These are phyloP conservation scores for Lycocerus yunnanus DNA, from an alignment of 2,888 invertebrate genomes.

Conservation along the genomic window DNA sequence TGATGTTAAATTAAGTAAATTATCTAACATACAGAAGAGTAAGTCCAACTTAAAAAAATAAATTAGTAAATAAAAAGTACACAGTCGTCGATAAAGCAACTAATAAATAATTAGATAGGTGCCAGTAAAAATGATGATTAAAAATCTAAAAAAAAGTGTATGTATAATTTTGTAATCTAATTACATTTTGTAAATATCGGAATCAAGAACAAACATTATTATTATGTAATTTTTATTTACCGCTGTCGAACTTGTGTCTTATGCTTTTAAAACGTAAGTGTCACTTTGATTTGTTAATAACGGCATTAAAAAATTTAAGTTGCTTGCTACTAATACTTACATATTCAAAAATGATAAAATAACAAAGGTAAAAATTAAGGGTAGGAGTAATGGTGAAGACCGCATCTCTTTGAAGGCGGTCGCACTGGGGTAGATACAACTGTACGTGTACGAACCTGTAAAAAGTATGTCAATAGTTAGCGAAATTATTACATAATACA, in stretches of 20 bases:
- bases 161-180: not conserved
- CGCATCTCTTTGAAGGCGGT: constrained; percentile 26
- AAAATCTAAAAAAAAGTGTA: not conserved
- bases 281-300: not conserved
- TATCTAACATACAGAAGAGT: not conserved
- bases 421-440: constrained; percentile 13
- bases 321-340: constrained; percentile 19
- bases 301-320: not conserved
- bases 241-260: not conserved
- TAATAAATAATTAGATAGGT: not conserved
- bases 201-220: not conserved
- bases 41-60: not conserved
- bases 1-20: not conserved
- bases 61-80: not conserved
- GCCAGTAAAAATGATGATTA: not conserved
- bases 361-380: constrained; percentile 15
- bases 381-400: constrained; percentile 22
- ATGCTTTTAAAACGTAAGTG: not conserved
- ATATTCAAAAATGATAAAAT: constrained; percentile 15
- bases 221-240: not conserved
- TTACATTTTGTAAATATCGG: not conserved
- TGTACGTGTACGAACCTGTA: constrained; percentile 11
- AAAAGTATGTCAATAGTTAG: not conserved
- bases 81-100: not conserved
- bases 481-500: not conserved